These are phyloP conservation scores for Yasuhikotakia modesta DNA, from an alignment of 2,797 vertebrate species.

Conservation along the genomic window DNA sequence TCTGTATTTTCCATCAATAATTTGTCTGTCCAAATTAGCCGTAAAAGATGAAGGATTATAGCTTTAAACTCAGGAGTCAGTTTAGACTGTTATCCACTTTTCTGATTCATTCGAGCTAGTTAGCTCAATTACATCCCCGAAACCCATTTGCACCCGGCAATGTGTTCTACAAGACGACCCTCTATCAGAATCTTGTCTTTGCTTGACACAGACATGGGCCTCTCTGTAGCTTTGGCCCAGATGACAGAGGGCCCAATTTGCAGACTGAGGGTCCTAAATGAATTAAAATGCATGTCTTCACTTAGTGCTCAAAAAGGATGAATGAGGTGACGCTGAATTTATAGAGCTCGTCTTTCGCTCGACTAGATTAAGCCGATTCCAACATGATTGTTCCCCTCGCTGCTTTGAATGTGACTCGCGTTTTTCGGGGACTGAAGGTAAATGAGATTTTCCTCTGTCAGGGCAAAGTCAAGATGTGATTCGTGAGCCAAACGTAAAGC, in stretches of 20 bases:
- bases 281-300: constrained; percentile 35
- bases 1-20: background rate
- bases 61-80: constrained; percentile 2
- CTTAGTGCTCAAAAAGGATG: constrained; percentile 18
- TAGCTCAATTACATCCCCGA: constrained; percentile 23
- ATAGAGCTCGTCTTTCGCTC: constrained; percentile 10
- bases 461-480: constrained; percentile 34
- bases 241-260: constrained; percentile 43
- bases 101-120: constrained; percentile 14
- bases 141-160: constrained; percentile 7
- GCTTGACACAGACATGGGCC: constrained; percentile 17
- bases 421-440: constrained; percentile 11
- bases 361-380: constrained; percentile 26
- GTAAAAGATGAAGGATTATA: background rate
- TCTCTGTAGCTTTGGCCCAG: constrained; percentile 27
- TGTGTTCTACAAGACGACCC: constrained; percentile 7
- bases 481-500: background rate
- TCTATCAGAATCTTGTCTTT: constrained; percentile 27
- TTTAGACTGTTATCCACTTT: constrained; percentile 13
- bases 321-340: constrained; percentile 26
- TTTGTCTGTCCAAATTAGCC: background rate
- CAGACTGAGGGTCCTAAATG: constrained; percentile 34
- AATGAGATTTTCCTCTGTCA: constrained; percentile 38
- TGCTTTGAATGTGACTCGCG: constrained; percentile 17
- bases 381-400: constrained; percentile 42